Conservation (phyloP, 2,888 invertebrate genomes). For the Dione juno region DNA sequence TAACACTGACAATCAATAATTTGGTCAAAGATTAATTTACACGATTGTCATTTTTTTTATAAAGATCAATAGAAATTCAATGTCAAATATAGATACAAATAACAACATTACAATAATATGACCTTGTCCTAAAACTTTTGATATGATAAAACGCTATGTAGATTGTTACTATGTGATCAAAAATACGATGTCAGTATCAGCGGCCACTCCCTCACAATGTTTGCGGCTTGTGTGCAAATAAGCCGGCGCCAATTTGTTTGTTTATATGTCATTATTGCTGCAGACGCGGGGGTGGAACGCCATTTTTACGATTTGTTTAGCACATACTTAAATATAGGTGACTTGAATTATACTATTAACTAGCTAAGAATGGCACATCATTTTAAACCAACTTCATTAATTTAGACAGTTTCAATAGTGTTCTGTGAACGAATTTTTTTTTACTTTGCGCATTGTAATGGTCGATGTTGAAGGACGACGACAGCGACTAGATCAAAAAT, state of each 20-base stretch:
- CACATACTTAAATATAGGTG: neutral
- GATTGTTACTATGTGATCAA: slow-evolving; percentile 7
- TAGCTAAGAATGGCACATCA: no score
- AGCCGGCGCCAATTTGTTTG: slow-evolving; percentile 40
- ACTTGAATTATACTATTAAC: slow-evolving; percentile 2
- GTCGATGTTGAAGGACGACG: no score
- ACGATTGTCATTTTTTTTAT: neutral
- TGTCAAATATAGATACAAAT: neutral
- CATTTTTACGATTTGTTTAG: slow-evolving; percentile 8
- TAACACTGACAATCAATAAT: no score
- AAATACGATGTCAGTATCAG: neutral
- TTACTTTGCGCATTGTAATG: no score
- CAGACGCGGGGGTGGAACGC: neutral
- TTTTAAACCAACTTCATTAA: no score
- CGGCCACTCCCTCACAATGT: slow-evolving; percentile 35
- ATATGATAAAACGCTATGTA: slow-evolving; percentile 8
- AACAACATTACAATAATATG: slow-evolving; percentile 13
- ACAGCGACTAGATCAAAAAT: neutral
- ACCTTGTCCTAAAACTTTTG: slow-evolving; percentile 1
- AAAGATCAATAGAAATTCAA: slow-evolving; percentile 4
- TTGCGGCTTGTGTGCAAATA: slow-evolving; percentile 37
- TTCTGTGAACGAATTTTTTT: no score
- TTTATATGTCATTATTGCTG: slow-evolving; percentile 35
- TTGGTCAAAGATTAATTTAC: neutral
- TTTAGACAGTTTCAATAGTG: neutral